Percentiles rank a stretch among this genome's conserved stretches.
Evolutionary conservation across 2,797 vertebrate genomes (phyloP).

Genomic region (Paratrypauchen microcephalus): DNA sequence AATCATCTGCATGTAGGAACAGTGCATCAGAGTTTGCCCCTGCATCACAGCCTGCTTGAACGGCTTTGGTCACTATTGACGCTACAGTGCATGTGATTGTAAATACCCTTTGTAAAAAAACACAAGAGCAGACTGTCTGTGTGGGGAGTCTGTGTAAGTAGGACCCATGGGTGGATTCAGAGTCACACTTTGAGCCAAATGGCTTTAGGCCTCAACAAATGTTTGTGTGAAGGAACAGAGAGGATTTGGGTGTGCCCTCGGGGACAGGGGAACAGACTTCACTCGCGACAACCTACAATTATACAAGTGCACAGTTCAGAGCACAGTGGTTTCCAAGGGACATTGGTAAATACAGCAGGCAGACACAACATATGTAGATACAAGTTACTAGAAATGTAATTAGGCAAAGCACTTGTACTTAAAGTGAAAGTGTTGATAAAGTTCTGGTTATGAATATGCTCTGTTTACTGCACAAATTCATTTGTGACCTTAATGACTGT

Average conservation of each 20-base stretch:
- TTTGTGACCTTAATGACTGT: too few species aligned
- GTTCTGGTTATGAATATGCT: not conserved
- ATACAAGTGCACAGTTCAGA: not conserved
- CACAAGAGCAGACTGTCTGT: not conserved
- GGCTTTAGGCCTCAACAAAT: constrained; percentile 9
- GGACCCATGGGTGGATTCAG: not conserved
- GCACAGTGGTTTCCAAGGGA: constrained; percentile 5
- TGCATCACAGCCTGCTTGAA: not conserved
- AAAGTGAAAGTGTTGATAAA: not conserved
- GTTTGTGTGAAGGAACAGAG: constrained; percentile 14
- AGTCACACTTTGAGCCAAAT: constrained; percentile 10
- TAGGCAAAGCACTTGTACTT: not conserved
- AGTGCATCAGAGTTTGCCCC: not conserved
- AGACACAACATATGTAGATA: not conserved
- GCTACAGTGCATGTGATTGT: not conserved
- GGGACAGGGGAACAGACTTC: constrained; percentile 2
- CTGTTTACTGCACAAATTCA: too few species aligned
- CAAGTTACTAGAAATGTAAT: constrained; percentile 6
- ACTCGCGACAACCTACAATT: constrained; percentile 7
- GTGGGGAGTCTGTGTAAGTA: not conserved
- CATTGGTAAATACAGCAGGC: constrained; percentile 1
- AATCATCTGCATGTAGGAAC: not conserved
- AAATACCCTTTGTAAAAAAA: not conserved
- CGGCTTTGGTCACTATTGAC: not conserved
- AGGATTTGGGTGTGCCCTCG: constrained; percentile 2